Percentiles rank a stretch among this genome's conserved stretches.
These are phyloP conservation scores for Arrhopalites spinosus DNA, from an alignment of 2,888 invertebrate genomes.

Conservation along the genomic window DNA sequence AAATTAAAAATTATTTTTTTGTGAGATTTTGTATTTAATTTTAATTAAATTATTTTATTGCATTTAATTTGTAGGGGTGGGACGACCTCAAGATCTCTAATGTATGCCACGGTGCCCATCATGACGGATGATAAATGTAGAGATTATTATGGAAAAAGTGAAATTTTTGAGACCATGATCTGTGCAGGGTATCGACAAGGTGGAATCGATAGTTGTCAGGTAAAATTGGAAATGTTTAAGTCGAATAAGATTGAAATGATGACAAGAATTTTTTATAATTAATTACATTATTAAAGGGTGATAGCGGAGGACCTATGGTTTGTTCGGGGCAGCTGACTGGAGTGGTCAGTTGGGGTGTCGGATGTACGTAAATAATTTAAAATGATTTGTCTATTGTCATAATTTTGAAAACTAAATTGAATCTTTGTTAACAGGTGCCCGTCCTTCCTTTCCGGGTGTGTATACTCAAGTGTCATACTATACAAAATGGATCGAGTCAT, in stretches of 20 bases:
- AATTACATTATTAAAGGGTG: neutral
- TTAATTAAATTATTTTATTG: no score
- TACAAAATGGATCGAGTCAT: slow-evolving; percentile 54
- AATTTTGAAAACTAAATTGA: neutral
- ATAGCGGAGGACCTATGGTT: slow-evolving; percentile 36
- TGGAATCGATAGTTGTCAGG: slow-evolving; percentile 54
- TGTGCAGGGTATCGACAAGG: slow-evolving; percentile 51
- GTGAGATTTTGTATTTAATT: no score
- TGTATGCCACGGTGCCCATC: slow-evolving; percentile 52
- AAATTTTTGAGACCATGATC: slow-evolving; percentile 53
- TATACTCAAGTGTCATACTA: slow-evolving; percentile 49
- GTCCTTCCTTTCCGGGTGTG: slow-evolving; percentile 27
- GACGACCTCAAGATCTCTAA: slow-evolving; percentile 47
- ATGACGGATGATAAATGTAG: slow-evolving; percentile 50
- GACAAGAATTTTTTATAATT: no score
- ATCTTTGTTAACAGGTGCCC: slow-evolving; percentile 23
- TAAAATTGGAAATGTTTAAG: slow-evolving; percentile 19
- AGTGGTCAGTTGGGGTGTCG: slow-evolving; percentile 40
- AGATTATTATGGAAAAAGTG: slow-evolving; percentile 51
- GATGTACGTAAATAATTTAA: slow-evolving; percentile 6
- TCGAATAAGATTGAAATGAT: no score
- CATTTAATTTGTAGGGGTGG: no score
- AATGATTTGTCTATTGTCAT: neutral
- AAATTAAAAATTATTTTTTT: no score
- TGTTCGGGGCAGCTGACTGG: slow-evolving; percentile 31